A percentile compares a stretch with the other conserved stretches of the same genome.
Evolutionary conservation across 2,113 vertebrate species (phyloP).

Genomic region (Pyrgilauda ruficollis): DNA sequence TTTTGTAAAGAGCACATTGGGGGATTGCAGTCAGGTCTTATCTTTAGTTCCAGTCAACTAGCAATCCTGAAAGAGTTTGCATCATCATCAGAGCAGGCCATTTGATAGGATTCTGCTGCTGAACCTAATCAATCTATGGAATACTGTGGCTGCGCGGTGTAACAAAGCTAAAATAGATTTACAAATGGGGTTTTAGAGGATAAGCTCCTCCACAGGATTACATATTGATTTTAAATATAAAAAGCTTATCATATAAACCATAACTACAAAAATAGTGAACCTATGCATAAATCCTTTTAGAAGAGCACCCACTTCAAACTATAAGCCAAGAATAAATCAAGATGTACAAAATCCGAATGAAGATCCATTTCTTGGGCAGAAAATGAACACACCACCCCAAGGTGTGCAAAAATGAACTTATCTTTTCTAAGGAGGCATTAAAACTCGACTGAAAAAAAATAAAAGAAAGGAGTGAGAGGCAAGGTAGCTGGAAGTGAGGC

Average conservation of each 20-base stretch:
- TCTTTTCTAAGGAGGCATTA: slow-evolving; percentile 74
- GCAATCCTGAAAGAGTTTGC: slow-evolving; percentile 95
- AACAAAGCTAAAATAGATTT: slow-evolving; percentile 99
- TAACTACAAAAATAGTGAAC: slow-evolving; percentile 93
- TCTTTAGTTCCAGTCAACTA: slow-evolving; percentile 95
- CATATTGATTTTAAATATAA: slow-evolving; percentile 99
- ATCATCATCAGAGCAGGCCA: slow-evolving; percentile 95
- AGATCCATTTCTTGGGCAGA: slow-evolving; percentile 88
- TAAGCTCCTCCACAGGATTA: slow-evolving; percentile 99
- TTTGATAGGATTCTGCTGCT: slow-evolving; percentile 95
- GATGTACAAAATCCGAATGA: slow-evolving; percentile 83
- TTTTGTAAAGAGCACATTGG: slow-evolving; percentile 84
- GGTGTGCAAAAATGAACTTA: slow-evolving; percentile 75
- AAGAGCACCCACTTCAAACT: slow-evolving; percentile 93
- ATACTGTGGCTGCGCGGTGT: slow-evolving; percentile 91
- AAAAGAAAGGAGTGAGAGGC: not conserved
- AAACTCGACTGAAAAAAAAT: slow-evolving; percentile 25
- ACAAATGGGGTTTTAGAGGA: slow-evolving; percentile 97
- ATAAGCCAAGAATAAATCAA: slow-evolving; percentile 83
- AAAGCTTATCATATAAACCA: slow-evolving; percentile 99
- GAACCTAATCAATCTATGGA: slow-evolving; percentile 98
- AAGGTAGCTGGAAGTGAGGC: slow-evolving; percentile 50
- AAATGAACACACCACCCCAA: slow-evolving; percentile 81
- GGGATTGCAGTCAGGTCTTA: slow-evolving; percentile 84
- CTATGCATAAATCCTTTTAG: slow-evolving; percentile 99